Evolutionary conservation across 1,140 invertebrate genomes (phyloP).

Genomic region (Drosophila lacertosa): DNA sequence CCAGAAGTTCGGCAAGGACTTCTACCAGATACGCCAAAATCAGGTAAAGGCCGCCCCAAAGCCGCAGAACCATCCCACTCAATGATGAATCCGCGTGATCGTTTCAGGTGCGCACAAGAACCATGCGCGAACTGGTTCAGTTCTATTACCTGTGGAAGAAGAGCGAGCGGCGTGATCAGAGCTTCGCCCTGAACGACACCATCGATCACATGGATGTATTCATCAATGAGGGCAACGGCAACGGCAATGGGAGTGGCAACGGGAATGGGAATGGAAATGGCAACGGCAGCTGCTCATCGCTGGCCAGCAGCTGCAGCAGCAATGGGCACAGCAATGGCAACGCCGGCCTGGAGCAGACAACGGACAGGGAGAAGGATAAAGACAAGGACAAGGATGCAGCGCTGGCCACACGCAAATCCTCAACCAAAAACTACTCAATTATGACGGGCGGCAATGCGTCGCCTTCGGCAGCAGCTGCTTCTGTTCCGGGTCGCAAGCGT

Average conservation of each 20-base stretch:
- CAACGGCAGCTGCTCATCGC: conserved; percentile 32
- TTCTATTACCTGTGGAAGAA: conserved; percentile 99
- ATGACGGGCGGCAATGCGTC: conserved; percentile 57
- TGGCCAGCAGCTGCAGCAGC: conserved; percentile 4
- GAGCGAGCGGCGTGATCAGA: conserved; percentile 96
- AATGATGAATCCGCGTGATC: conserved; percentile 20
- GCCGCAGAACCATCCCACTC: background rate
- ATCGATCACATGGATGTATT: conserved; percentile 83
- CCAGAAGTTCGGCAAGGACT: conserved; percentile 97
- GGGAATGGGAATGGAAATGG: conserved; percentile 6
- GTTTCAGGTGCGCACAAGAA: conserved; percentile 91
- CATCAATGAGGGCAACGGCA: conserved; percentile 66
- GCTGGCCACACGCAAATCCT: conserved; percentile 26
- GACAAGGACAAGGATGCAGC: conserved; percentile 41
- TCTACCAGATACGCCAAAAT: conserved; percentile 96
- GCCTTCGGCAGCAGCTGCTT: background rate
- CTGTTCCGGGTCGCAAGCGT: conserved; percentile 52
- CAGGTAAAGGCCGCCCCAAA: conserved; percentile 87
- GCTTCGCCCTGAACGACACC: conserved; percentile 74
- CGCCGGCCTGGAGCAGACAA: background rate
- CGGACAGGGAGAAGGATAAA: conserved; percentile 32
- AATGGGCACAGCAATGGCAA: conserved; percentile 36
- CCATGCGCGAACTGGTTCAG: conserved; percentile 98
- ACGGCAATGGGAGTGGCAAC: conserved; percentile 40
- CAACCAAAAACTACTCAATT: conserved; percentile 65